Percentiles rank a stretch among this genome's conserved stretches.
Conservation (phyloP, 2,888 invertebrate species). For the Nomada ferruginata region DNA sequence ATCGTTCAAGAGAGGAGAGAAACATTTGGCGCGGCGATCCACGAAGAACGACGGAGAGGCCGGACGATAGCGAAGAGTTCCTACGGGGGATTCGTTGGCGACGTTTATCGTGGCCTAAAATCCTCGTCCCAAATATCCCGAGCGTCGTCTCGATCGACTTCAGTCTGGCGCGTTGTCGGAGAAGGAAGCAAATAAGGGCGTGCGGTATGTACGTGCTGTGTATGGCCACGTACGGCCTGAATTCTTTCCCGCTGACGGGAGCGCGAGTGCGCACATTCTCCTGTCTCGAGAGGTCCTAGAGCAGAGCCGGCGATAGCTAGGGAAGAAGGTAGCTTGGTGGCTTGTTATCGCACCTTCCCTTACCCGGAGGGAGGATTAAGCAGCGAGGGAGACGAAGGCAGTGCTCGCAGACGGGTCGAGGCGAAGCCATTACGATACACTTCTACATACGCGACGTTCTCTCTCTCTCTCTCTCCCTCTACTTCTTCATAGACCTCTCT, state of each 20-base stretch:
- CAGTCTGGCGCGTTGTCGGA: conserved; percentile 2
- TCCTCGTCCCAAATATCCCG: conserved; percentile 45
- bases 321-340: conserved; percentile 67
- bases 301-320: conserved; percentile 74
- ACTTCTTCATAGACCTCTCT: neutral
- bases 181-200: conserved; percentile 3
- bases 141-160: conserved; percentile 46
- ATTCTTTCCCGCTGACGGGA: conserved; percentile 73
- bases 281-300: conserved; percentile 80
- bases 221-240: conserved; percentile 64
- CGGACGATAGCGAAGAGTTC: neutral
- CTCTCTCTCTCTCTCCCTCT: neutral
- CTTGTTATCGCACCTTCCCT: conserved; percentile 79
- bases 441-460: conserved; percentile 1
- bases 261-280: conserved; percentile 71
- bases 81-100: conserved; percentile 10
- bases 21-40: too few relatives aligned
- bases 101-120: conserved; percentile 40
- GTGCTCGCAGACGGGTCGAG: conserved; percentile 70
- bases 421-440: conserved; percentile 57
- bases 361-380: conserved; percentile 57
- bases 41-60: neutral
- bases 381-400: conserved; percentile 53
- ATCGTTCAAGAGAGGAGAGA: too few relatives aligned
- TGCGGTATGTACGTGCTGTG: conserved; percentile 4